Percentiles rank a stretch among this genome's conserved stretches.
Evolutionary conservation across 2,797 vertebrate genomes (phyloP).

Genomic region (Micropoecilia bifurca): DNA sequence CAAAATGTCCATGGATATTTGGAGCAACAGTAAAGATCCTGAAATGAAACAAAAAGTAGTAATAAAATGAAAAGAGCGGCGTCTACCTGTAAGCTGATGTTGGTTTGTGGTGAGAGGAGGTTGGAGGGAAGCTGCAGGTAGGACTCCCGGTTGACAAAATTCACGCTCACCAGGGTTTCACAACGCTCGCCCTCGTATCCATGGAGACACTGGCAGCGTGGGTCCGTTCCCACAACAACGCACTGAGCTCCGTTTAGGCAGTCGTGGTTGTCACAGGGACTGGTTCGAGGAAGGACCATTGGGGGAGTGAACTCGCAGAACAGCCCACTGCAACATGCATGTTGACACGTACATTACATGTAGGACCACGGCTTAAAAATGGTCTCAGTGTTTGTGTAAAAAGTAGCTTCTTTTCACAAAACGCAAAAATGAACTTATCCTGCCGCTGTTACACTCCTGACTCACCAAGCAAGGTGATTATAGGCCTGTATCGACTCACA

Average conservation of each 20-base stretch:
- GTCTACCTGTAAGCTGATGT: conserved; percentile 95
- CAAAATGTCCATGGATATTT: neutral
- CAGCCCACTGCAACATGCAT: conserved; percentile 83
- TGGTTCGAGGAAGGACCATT: conserved; percentile 96
- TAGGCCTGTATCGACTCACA: neutral
- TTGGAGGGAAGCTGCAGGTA: conserved; percentile 93
- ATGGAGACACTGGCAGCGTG: conserved; percentile 92
- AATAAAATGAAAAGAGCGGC: neutral
- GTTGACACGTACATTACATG: neutral
- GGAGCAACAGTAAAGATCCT: neutral
- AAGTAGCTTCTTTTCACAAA: neutral
- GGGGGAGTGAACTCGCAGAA: conserved; percentile 96
- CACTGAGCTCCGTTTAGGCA: conserved; percentile 96
- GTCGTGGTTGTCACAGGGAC: conserved; percentile 94
- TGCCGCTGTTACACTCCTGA: neutral
- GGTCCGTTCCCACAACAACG: conserved; percentile 87
- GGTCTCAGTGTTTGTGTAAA: neutral
- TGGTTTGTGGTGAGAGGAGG: conserved; percentile 88
- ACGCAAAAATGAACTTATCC: neutral
- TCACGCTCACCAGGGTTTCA: conserved; percentile 93
- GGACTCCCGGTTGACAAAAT: conserved; percentile 93
- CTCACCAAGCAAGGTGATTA: neutral
- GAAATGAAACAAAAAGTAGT: too few species aligned
- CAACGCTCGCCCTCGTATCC: conserved; percentile 94
- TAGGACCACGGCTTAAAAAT: neutral